These are phyloP conservation scores for Sylvia borin DNA, from an alignment of 2,797 vertebrate species.

Conservation along the genomic window DNA sequence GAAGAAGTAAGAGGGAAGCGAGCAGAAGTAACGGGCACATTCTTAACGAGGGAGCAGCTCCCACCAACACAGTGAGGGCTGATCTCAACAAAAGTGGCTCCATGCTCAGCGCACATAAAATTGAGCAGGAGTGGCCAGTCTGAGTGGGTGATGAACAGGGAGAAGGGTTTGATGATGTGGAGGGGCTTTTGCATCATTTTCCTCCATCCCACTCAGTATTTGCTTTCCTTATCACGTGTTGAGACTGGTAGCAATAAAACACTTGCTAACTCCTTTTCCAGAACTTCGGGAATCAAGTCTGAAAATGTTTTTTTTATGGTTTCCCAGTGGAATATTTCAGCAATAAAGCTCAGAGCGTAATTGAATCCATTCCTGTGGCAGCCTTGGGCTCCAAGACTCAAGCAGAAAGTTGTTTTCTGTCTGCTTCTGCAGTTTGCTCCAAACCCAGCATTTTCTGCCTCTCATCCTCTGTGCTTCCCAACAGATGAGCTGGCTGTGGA, in stretches of 20 bases:
- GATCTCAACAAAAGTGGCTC: neutral
- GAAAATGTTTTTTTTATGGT: slow-evolving; percentile 21
- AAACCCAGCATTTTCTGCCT: neutral
- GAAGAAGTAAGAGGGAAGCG: neutral
- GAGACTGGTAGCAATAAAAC: neutral
- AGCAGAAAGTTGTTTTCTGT: neutral
- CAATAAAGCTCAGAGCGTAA: neutral
- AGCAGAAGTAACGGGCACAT: rapidly evolving
- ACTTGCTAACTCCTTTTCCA: slow-evolving; percentile 21
- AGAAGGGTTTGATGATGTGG: neutral
- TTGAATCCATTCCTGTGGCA: slow-evolving; percentile 1
- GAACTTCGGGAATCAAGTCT: neutral
- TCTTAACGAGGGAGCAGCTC: neutral
- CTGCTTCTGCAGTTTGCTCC: neutral
- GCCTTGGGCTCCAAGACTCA: neutral
- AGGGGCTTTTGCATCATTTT: neutral
- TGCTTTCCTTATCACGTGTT: neutral
- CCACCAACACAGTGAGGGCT: rapidly evolving
- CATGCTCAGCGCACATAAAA: neutral
- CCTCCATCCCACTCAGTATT: neutral
- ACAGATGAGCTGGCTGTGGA: neutral
- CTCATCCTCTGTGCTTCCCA: neutral
- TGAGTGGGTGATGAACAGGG: neutral
- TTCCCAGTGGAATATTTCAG: slow-evolving; percentile 26
- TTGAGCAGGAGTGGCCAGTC: neutral